Evolutionary conservation across 2,888 invertebrate genomes (phyloP), one percentile per base, ranked within the genome.

Genomic region (Teleiodes luculella): DNA sequence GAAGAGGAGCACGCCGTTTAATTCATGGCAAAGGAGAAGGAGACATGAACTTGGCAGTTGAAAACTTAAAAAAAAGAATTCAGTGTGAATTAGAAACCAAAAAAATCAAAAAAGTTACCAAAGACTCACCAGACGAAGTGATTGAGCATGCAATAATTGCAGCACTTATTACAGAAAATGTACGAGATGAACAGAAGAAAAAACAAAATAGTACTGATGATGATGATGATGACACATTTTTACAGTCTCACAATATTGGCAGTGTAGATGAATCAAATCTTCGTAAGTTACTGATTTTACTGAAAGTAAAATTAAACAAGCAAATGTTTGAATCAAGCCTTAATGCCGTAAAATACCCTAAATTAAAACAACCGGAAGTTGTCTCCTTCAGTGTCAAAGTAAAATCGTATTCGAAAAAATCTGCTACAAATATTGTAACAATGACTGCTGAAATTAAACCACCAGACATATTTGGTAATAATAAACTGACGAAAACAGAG

Each of bases 331-430:
- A 53, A 11, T 41, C 63, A 8, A 82, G 80, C 59, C 24, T 51
- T 3, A 73, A 67, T 52, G 49, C 35, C 33, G 48, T 58, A 10
- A 59, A 64, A 13, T 81, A 74, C 58, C 72, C 74, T 35, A 63
- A 60, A n/a, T 62, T 85, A 39, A 55, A 60, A 8, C 55, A 71
- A 11, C 7, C 53, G 24, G 59, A 63, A 8, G 52, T 59, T 28
- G 64, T 66, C 45, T 56, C 64, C 1, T 63, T 63, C 52, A 46
- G 66, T 48, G 55, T 75, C 0, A 74, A 68, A 59, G 57, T 81
- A 0, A 84, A 78, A 57, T 80, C 79, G 35, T 86, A 86, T 64
- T 84, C 85, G 7, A 80, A 65, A 53, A 80, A 74, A 52, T 8
- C 30, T 10, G 16, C n/a, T 2, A 20, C 37, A 16, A 14, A 37